phyloP scores from a whole-genome alignment of 1,140 invertebrate genomes.

The Gonioctena quinquepunctata region DNA sequence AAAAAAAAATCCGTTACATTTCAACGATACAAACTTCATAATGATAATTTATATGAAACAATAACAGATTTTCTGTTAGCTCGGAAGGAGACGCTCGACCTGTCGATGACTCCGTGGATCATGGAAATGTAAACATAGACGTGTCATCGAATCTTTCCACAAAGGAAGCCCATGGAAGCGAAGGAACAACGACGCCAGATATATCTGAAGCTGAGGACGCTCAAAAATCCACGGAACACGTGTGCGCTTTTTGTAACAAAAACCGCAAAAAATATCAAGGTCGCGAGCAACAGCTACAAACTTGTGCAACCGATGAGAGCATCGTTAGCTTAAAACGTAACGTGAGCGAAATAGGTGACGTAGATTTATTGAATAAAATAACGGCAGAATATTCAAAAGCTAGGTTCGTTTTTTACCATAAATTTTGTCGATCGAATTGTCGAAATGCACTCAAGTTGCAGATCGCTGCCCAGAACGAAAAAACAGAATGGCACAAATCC shows the following conservation, averaged over 20 bases:
- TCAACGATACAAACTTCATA: neutral
- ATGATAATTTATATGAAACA: slow-evolving; percentile 7
- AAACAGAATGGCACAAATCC: slow-evolving; percentile 14
- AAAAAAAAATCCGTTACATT: neutral
- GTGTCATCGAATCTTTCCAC: neutral
- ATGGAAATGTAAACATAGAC: neutral
- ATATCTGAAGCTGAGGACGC: neutral
- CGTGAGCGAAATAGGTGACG: neutral
- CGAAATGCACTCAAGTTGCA: neutral
- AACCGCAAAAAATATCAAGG: slow-evolving; percentile 2
- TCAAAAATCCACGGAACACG: neutral
- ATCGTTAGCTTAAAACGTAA: neutral
- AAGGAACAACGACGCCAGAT: slow-evolving; percentile 2
- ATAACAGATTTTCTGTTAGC: slow-evolving; percentile 1
- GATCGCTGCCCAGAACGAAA: neutral
- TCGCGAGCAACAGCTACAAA: neutral
- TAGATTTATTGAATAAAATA: neutral
- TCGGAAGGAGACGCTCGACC: slow-evolving; percentile 2
- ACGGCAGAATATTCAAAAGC: neutral
- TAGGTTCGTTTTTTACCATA: neutral
- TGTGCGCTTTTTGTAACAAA: slow-evolving; percentile 2
- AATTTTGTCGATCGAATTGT: neutral
- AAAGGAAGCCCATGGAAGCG: neutral
- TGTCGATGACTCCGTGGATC: neutral
- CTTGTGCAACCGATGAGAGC: neutral